phyloP scores from a whole-genome alignment of 2,113 vertebrate species.

The Pomatorhinus ruficollis region DNA sequence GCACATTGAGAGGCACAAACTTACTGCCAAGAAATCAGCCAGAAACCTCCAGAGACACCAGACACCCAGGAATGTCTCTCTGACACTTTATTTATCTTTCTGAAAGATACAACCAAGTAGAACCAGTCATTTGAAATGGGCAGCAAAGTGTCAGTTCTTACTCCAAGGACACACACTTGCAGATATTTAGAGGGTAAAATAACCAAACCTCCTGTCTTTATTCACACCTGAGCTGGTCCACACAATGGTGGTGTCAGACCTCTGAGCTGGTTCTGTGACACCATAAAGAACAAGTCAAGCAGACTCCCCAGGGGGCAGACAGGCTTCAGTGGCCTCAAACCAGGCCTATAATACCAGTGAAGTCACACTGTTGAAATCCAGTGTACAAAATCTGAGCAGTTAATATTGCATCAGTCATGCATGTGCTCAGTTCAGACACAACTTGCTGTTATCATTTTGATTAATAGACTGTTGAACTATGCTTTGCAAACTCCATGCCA shows the following conservation, averaged over 20 bases:
- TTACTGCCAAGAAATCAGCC: background rate
- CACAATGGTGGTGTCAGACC: background rate
- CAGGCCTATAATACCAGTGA: background rate
- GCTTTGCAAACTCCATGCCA: background rate
- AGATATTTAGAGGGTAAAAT: background rate
- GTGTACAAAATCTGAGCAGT: background rate
- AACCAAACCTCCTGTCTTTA: background rate
- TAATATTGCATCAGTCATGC: background rate
- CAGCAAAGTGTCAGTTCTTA: background rate
- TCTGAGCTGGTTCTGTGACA: background rate
- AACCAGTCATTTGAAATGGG: background rate
- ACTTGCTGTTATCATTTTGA: background rate
- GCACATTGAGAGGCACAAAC: background rate
- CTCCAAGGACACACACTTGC: background rate
- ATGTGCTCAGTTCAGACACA: background rate
- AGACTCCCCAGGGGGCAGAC: background rate
- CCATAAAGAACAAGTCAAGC: accelerated
- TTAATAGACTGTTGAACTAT: background rate
- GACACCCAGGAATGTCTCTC: background rate
- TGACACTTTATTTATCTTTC: background rate
- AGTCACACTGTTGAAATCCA: background rate
- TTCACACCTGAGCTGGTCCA: background rate
- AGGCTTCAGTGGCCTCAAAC: background rate
- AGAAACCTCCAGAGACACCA: background rate
- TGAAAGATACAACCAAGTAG: background rate